Evolutionary conservation across 2,797 vertebrate species (phyloP), one percentile per base, ranked within the genome.

Genomic region (Protosalanx chinensis): DNA sequence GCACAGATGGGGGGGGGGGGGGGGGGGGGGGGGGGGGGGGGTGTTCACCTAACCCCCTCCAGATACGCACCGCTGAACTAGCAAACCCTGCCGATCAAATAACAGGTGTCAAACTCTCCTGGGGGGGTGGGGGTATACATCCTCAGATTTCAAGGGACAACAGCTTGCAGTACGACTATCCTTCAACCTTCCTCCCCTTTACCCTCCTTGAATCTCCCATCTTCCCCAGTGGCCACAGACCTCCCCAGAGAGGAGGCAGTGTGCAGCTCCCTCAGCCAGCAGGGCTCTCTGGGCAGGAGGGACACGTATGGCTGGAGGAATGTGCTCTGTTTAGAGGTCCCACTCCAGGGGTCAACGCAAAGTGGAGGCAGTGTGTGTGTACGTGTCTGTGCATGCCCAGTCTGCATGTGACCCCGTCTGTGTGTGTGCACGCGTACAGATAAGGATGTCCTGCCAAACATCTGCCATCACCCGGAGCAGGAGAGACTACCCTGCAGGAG

Each of bases 371-470:
- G 60, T 29, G 68, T 53, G 18, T 46, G 64, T 46, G 32, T 58
- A 53, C 29, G 63, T 18, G 32, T 53, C 46, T 30, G 29, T 56
- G 66, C 18, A 51, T 30, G 66, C 33, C 51, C 41, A 30, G 51
- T 70, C 23, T 62, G 58, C 63, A 37, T 35, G 27, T 53, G 60
- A 15, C 41, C 63, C 41, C 59, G 51, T 32, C 15, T 18, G 16
- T 53, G 68, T 32, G n/a, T 23, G n/a, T 56, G 6, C 8, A n/a
- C 10, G 32, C 10, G 51, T 20, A 49, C 16, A 27, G 37, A 61
- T 5, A 61, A 75, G 72, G 66, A 66, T 49, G 33, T 37, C n/a
- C 64, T 76, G 64, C 67, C 64, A 76, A 74, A 70, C 64, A 71
- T 76, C 67, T 64, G 67, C 69, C 41, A 53, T 74, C 64, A 74